Evolutionary conservation across 2,888 invertebrate genomes (phyloP).

Genomic region (Drosophila multiciliata): DNA sequence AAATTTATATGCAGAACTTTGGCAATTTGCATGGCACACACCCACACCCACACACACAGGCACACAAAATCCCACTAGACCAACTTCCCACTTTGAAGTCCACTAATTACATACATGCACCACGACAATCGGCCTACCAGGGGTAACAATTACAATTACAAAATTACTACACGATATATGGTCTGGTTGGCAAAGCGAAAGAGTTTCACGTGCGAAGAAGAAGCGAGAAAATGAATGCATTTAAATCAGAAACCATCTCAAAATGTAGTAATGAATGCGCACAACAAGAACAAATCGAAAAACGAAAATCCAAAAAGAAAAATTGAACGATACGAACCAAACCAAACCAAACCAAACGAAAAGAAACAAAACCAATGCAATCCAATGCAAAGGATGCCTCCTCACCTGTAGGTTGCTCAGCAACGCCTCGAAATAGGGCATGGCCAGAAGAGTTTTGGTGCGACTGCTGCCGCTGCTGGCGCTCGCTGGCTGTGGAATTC

Average conservation of each 20-base stretch:
- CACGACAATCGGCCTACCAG: constrained; percentile 22
- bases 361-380: constrained; percentile 14
- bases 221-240: constrained; percentile 46
- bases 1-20: constrained; percentile 69
- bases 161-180: constrained; percentile 39
- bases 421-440: constrained; percentile 90
- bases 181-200: constrained; percentile 13
- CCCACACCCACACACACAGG: constrained; percentile 1
- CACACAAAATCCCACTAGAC: neutral
- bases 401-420: constrained; percentile 90
- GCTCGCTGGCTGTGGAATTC: constrained; percentile 83
- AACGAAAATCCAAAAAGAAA: constrained; percentile 11
- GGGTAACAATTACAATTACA: constrained; percentile 54
- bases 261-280: constrained; percentile 39
- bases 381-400: constrained; percentile 17
- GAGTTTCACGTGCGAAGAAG: constrained; percentile 35
- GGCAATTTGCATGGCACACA: constrained; percentile 59
- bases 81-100: neutral
- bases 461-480: constrained; percentile 85
- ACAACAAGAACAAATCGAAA: constrained; percentile 24
- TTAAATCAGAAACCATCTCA: constrained; percentile 56
- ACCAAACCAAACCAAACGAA: constrained; percentile 9
- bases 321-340: constrained; percentile 15
- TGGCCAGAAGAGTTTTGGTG: constrained; percentile 83
- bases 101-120: constrained; percentile 69